A percentile compares a stretch with the other conserved stretches of the same genome.
Conservation (phyloP, 2,888 invertebrate species). For the Caenorhabditis sulstoni region DNA sequence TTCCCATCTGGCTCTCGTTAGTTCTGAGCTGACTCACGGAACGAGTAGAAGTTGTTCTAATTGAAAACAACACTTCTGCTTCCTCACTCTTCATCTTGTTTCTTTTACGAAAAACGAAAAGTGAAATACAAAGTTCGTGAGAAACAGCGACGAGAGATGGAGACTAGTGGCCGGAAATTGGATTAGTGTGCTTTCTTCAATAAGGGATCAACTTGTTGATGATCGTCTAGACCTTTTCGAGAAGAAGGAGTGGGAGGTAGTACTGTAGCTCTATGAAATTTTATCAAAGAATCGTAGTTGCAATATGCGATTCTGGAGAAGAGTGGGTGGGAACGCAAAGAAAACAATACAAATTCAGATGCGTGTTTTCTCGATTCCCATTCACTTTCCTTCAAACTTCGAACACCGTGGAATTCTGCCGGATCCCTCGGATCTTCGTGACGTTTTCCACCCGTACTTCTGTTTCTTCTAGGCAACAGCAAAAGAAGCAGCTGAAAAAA, state of each 20-base stretch:
- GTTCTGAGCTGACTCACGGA: not conserved
- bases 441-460: conserved; percentile 2
- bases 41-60: conserved; percentile 1
- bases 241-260: too few relatives aligned
- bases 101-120: not conserved
- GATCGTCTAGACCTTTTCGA: conserved; percentile 9
- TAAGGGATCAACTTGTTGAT: conserved; percentile 37
- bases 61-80: conserved; percentile 5
- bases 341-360: too few relatives aligned
- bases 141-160: conserved; percentile 13
- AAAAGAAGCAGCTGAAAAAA: conserved; percentile 41
- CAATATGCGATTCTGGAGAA: not conserved
- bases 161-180: conserved; percentile 31
- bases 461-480: not conserved
- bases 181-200: conserved; percentile 37
- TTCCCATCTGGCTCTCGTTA: not conserved
- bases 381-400: not conserved
- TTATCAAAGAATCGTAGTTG: not conserved
- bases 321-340: too few relatives aligned
- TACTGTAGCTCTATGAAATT: not conserved
- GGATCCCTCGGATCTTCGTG: not conserved
- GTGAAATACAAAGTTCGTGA: conserved; percentile 43
- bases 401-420: too few relatives aligned
- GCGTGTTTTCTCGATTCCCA: not conserved
- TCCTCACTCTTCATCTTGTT: not conserved